These are phyloP conservation scores for Nerophis lumbriciformis DNA, from an alignment of 2,113 vertebrate species.

Conservation along the genomic window DNA sequence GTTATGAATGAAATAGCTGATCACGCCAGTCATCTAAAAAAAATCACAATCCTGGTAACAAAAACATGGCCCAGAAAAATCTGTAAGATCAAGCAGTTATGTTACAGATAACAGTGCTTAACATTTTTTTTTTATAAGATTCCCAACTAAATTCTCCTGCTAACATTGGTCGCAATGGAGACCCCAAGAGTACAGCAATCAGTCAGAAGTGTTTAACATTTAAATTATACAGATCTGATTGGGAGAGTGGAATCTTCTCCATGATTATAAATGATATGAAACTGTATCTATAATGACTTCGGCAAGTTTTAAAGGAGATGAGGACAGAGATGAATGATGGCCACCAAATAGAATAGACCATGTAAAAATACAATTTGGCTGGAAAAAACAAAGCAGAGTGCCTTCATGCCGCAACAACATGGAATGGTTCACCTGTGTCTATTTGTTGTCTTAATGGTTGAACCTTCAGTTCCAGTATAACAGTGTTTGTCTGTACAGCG, in stretches of 20 bases:
- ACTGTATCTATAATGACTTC: background rate
- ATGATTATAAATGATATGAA: background rate
- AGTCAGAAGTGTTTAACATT: slow-evolving; percentile 1
- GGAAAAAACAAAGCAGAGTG: background rate
- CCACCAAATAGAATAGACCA: background rate
- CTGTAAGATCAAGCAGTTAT: no score
- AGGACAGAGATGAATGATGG: background rate
- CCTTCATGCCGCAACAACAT: background rate
- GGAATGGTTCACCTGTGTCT: background rate
- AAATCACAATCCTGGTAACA: no score
- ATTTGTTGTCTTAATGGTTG: background rate
- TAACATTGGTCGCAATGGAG: background rate
- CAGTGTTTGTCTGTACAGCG: slow-evolving; percentile 3
- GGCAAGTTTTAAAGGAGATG: background rate
- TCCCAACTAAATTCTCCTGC: no score
- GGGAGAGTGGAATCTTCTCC: background rate
- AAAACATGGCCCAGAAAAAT: background rate
- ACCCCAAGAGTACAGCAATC: background rate
- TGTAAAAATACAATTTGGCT: background rate
- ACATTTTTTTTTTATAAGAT: background rate
- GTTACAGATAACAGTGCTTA: background rate
- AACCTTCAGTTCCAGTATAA: slow-evolving; percentile 5
- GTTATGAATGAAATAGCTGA: no score
- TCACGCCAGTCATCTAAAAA: no score
- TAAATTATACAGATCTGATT: slow-evolving; percentile 1